Base-by-base conservation (phyloP, 2,888 invertebrate species). In the Eupelmus urozonus region DNA sequence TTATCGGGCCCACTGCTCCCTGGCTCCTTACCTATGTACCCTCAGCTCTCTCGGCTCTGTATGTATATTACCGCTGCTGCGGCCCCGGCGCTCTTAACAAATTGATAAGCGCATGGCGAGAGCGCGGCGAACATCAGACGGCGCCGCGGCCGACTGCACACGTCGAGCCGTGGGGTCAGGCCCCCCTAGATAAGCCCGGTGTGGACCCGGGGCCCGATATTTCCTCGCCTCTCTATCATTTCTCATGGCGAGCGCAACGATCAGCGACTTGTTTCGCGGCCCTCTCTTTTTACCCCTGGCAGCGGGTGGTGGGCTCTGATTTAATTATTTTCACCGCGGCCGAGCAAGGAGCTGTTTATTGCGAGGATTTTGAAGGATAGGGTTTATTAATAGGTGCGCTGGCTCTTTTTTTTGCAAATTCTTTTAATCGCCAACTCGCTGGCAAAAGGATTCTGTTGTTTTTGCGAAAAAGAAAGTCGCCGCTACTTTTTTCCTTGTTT, bases 51-150 rank as follows among this genome's bases (percentile, higher is more conserved):
- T n/a, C n/a, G n/a, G n/a, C n/a, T n/a, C n/a, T 62, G 62, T 34
- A 51, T 71, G 29, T 34, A 27, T 51, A 62, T 71, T n/a, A 45
- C 16, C 9, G 13, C 45, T 45, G 16, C 45, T 45, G 45, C 13
- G 45, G 7, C 60, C 27, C 25, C n/a, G 85, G 85, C 85, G 86
- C 85, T 84, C 85, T 86, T 87, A 89, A 89, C 88, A 89, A 89
- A 89, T 89, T 89, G 89, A 89, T 89, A 89, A 89, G 89, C 87
- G 84, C 84, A n/a, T n/a, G n/a, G n/a, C n/a, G n/a, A n/a, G n/a
- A n/a, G 84, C 86, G 84, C 88, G 88, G 88, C 87, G 81, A 86
- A 89, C 83, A 88, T 89, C 89, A 88, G 83, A 89, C 84, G 81
- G 23, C 53, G 55, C 51, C 27, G 60, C 53, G 59, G 62, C 49